Conservation (phyloP, 2,888 invertebrate species). For the Polydrusus pterygomalis region DNA sequence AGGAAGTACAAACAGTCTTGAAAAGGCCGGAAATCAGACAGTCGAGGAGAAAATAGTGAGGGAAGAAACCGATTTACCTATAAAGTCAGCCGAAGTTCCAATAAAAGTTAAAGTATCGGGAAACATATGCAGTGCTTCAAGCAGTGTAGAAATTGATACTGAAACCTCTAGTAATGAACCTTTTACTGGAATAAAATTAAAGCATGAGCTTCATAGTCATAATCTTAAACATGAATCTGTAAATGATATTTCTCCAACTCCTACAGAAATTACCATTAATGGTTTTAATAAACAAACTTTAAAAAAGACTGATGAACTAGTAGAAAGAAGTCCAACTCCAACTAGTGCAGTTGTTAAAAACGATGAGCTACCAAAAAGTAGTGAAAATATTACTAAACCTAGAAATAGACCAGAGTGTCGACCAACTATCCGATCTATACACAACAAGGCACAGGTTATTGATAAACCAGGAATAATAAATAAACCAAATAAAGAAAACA, state of each 20-base stretch:
- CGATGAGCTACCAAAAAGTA: background rate
- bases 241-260: background rate
- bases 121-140: slow-evolving; percentile 5
- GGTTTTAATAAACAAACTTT: background rate
- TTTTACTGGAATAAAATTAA: background rate
- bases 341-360: background rate
- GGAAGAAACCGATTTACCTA: background rate
- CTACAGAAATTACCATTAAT: background rate
- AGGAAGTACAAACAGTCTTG: background rate
- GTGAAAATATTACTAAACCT: background rate
- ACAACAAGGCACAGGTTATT: slow-evolving; percentile 34
- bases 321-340: background rate
- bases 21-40: background rate
- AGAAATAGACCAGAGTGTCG: slow-evolving; percentile 30
- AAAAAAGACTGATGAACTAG: background rate
- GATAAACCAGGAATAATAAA: slow-evolving; percentile 14
- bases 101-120: slow-evolving; percentile 8
- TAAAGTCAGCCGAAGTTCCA: background rate
- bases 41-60: background rate
- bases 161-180: background rate
- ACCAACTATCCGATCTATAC: slow-evolving; percentile 28
- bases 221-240: background rate
- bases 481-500: background rate
- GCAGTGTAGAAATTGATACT: background rate
- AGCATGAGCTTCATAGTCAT: background rate